Percentiles rank a stretch among this genome's conserved stretches.
phyloP scores from a whole-genome alignment of 2,113 vertebrate genomes.

The Climacteris rufus region DNA sequence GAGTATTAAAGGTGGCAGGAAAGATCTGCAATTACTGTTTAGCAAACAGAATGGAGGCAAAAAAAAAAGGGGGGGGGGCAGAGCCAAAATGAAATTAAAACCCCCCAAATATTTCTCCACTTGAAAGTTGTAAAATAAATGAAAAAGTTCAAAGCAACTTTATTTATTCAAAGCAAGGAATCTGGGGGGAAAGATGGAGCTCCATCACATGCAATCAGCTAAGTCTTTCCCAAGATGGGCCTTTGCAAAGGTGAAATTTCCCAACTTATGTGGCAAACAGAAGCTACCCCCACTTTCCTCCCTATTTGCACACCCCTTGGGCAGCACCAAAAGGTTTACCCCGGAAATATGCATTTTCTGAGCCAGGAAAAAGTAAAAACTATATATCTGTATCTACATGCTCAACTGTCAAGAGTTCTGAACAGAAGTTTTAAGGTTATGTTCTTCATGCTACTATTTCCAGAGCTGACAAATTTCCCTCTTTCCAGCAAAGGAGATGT shows the following conservation, averaged over 20 bases:
- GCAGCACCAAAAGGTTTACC: neutral
- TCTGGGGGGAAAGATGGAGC: neutral
- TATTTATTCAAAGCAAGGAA: slow-evolving; percentile 48
- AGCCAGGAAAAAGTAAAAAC: neutral
- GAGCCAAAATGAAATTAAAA: slow-evolving; percentile 61
- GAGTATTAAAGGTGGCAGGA: slow-evolving; percentile 84
- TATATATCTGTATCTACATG: fast-evolving
- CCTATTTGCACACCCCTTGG: neutral
- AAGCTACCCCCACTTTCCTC: neutral
- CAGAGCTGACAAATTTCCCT: neutral
- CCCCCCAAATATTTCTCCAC: slow-evolving; percentile 58
- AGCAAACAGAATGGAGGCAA: slow-evolving; percentile 77
- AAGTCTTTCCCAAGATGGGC: neutral
- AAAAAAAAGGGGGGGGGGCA: neutral
- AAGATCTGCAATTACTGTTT: slow-evolving; percentile 84
- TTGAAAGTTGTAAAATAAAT: slow-evolving; percentile 71
- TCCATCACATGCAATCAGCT: neutral
- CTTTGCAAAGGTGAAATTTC: neutral
- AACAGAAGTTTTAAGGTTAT: neutral
- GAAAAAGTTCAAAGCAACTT: slow-evolving; percentile 64
- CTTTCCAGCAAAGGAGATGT: neutral
- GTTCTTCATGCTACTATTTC: neutral
- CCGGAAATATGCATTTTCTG: neutral
- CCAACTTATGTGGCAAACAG: neutral
- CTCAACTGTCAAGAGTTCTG: neutral